Evolutionary conservation across 2,113 vertebrate genomes (phyloP), one percentile per base, ranked within the genome.

Genomic region (Percopsis transmontana): DNA sequence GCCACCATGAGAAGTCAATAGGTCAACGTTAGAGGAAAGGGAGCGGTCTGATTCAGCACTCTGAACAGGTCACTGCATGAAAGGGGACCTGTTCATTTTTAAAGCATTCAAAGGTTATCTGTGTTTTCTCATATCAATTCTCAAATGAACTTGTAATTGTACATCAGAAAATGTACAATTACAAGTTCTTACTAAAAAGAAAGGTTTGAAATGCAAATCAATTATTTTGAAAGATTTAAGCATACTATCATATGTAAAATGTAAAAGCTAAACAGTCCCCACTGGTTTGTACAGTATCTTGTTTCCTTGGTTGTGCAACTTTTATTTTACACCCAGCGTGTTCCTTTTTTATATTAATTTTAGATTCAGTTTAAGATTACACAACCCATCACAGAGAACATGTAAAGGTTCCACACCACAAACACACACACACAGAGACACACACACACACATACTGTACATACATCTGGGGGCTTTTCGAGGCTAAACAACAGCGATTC

Each of bases 11-110:
- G 40, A 67, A 80, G 87, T 81, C 67, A 86, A 62, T 60, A 72
- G 87, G 82, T 89, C 88, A 84, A 62, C 54, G 60, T 73, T 68
- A 79, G 66, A 82, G 75, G 76, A 78, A 84, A 83, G 42, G 63
- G 59, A 77, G 63, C 68, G 59, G 51, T 75, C 84, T 82, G 85
- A 88, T 84, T 90, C 84, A 90, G 85, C 85, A 85, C 66, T 86
- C 45, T 84, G 41, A 41, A 60, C 42, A 72, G 76, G 76, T 57
- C 64, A 74, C 66, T 48, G 19, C 39, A 16, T 38, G 44, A 66
- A 68, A 57, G 38, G 58, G 55, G 52, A 59, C 50, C 45, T 58
- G 62, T 53, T 66, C 16, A 33, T 80, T 77, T 79, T 79, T 81
- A 58, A 74, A 74, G 42, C 9, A 50, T 41, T 76, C 54, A 84